Base-by-base conservation (phyloP, 2,797 vertebrate genomes). In the Enteromius unitaeniatus region DNA sequence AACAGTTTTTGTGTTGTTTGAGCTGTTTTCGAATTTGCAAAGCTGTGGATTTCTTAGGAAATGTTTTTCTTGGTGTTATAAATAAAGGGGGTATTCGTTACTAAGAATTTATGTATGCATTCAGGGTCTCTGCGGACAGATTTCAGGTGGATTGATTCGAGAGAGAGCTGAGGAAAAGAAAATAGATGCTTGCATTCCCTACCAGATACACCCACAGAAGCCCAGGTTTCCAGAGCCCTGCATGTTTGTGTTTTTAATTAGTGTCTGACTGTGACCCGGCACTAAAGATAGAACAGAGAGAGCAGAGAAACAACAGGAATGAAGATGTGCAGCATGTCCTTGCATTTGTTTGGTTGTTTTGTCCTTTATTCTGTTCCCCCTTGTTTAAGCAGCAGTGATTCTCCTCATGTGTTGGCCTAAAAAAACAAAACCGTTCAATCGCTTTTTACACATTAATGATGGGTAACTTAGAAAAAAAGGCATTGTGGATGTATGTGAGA, bases 221-320 rank as follows among this genome's bases (percentile, higher is more conserved):
- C 55, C 15, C 28, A 26, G 37, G 34, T 19, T 28, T 49, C 37
- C 26, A 47, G 34, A 55, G 40, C 45, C 67, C 51, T 65, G 58
- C 53, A n/a, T 53, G 55, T 49, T 82, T 82, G 45, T 85, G 65
- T 78, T 74, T 79, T 79, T 83, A 83, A 83, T 79, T 82, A 79
- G 76, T 23, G 15, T 64, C 26, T 67, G 28, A 60, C 37, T 83
- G 47, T 75, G 62, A 83, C 76, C 76, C 31, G 47, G 26, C 49
- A 74, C 75, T 83, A 79, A 51, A 86, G 40, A 49, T 79, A 86
- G 60, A 49, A 55, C 78, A 45, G 40, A 34, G 51, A 31, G n/a
- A 72, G 49, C 72, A 53, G 28, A 67, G 34, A 60, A 49, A 64
- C 55, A 42, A 65, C 3, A 28, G 15, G 81, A 76, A 51, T 68